Conservation (phyloP, 2,888 invertebrate species). For the Tinea trinotella region DNA sequence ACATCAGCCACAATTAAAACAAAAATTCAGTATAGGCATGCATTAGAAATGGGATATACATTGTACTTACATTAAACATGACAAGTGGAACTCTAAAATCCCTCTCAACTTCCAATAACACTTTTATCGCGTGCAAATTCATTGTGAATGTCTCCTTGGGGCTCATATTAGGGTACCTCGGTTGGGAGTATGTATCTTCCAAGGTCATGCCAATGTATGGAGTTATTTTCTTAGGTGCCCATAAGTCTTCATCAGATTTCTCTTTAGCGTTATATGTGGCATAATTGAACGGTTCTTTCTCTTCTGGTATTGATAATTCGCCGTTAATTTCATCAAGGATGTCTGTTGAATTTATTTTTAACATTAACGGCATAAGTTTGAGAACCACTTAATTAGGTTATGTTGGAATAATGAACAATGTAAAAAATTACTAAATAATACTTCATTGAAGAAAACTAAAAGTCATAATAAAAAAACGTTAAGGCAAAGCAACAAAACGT, state of each 20-base stretch:
- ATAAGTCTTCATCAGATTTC: slow-evolving; percentile 74
- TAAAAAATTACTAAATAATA: too few relatives aligned
- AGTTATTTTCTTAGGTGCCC: slow-evolving; percentile 79
- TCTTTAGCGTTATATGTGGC: slow-evolving; percentile 52
- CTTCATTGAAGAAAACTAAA: too few relatives aligned
- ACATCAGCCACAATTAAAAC: too few relatives aligned
- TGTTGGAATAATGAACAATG: too few relatives aligned
- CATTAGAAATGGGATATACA: too few relatives aligned
- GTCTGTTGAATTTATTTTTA: slow-evolving; percentile 38
- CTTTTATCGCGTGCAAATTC: slow-evolving; percentile 70
- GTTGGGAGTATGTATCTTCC: slow-evolving; percentile 47
- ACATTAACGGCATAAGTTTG: background rate
- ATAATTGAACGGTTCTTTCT: slow-evolving; percentile 65
- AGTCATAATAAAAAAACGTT: too few relatives aligned
- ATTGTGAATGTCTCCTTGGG: slow-evolving; percentile 67
- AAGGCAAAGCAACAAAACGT: too few relatives aligned
- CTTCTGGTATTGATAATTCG: slow-evolving; percentile 53
- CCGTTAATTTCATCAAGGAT: slow-evolving; percentile 57
- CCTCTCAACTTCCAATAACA: slow-evolving; percentile 77
- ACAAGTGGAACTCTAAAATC: slow-evolving; percentile 48
- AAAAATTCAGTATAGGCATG: too few relatives aligned
- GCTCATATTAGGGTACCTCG: slow-evolving; percentile 46
- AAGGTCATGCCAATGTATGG: slow-evolving; percentile 33
- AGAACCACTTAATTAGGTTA: background rate
- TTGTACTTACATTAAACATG: slow-evolving; percentile 45